Evolutionary conservation across 1,140 invertebrate species (phyloP).

Genomic region (Brachionus calyciflorus): DNA sequence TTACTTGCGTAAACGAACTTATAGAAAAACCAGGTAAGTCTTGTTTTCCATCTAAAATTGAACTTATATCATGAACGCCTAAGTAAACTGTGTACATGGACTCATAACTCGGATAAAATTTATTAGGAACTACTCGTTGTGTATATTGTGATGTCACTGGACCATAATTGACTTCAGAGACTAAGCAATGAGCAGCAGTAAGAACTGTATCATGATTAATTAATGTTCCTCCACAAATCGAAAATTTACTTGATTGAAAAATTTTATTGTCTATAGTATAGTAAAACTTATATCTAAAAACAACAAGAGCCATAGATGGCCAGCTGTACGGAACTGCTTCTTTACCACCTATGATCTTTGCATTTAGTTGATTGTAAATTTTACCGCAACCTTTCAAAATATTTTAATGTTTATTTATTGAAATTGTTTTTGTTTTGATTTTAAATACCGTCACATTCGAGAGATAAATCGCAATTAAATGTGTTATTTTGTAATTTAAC

Average conservation of each 20-base stretch:
- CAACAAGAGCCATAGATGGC: constrained; percentile 28
- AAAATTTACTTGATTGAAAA: background rate
- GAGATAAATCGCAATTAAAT: no score
- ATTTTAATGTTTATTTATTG: no score
- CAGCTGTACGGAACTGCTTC: constrained; percentile 33
- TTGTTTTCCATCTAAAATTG: background rate
- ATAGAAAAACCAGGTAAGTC: background rate
- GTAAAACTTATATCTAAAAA: constrained; percentile 14
- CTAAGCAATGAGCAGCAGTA: constrained; percentile 41
- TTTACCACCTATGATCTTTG: constrained; percentile 23
- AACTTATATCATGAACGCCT: background rate
- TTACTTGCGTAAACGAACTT: constrained; percentile 7
- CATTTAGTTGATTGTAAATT: background rate
- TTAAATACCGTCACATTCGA: no score
- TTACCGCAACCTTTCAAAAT: constrained; percentile 6
- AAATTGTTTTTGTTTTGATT: no score
- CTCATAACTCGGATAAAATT: constrained; percentile 22
- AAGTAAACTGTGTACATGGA: constrained; percentile 44
- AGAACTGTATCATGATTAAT: constrained; percentile 35
- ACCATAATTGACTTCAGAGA: constrained; percentile 9
- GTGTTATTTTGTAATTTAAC: no score
- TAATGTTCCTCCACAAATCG: constrained; percentile 31
- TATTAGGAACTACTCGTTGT: constrained; percentile 17
- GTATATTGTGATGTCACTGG: background rate
- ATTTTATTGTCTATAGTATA: background rate